These are phyloP conservation scores for Acromyrmex charruanus DNA, from an alignment of 1,140 invertebrate species.

Conservation along the genomic window DNA sequence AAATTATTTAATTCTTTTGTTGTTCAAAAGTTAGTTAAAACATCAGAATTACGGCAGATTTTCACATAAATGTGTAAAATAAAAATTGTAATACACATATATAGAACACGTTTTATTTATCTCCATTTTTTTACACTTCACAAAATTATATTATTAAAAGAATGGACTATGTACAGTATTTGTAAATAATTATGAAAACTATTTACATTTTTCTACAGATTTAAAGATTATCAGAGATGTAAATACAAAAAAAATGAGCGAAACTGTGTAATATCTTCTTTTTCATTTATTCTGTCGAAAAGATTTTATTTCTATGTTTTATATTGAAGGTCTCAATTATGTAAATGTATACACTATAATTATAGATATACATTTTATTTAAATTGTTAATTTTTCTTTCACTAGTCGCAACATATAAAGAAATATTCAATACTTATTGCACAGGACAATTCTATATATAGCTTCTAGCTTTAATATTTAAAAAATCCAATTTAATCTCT, in stretches of 20 bases:
- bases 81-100: background rate
- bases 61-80: background rate
- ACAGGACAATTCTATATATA: conserved; percentile 1
- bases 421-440: conserved; percentile 1
- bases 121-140: background rate
- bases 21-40: background rate
- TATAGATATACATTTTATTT: background rate
- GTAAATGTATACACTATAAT: background rate
- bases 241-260: background rate
- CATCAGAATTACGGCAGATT: background rate
- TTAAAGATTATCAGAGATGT: background rate
- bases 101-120: background rate
- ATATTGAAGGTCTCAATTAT: background rate
- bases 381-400: background rate
- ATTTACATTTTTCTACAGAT: conserved; percentile 14
- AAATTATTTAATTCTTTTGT: background rate
- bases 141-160: background rate
- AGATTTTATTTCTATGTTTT: conserved; percentile 26
- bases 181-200: conserved; percentile 27
- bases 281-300: background rate
- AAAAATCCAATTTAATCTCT: background rate
- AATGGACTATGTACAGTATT: conserved; percentile 4
- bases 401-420: background rate
- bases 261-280: background rate
- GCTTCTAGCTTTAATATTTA: background rate